These are phyloP conservation scores for Lasioglossum zephyrum DNA, from an alignment of 2,888 invertebrate species.

Conservation along the genomic window DNA sequence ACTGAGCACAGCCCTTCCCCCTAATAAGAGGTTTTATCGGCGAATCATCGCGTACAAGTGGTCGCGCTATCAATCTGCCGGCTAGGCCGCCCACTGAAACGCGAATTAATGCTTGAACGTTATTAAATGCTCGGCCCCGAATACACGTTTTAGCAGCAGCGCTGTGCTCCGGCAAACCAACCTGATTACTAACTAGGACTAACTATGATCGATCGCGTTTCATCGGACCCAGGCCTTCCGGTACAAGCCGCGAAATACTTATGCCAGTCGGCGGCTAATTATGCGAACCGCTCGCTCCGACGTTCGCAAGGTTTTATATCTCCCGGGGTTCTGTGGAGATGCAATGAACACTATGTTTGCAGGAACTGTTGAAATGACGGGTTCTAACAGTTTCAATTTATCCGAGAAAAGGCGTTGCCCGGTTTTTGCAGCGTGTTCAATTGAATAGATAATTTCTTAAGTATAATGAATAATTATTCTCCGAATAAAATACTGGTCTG, in stretches of 20 bases:
- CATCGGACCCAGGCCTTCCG: background rate
- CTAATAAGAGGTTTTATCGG: conserved; percentile 60
- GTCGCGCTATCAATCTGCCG: conserved; percentile 31
- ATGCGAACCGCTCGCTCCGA: background rate
- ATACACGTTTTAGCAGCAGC: conserved; percentile 9
- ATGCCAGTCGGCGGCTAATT: background rate
- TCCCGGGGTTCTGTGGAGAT: background rate
- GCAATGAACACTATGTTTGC: too few relatives aligned
- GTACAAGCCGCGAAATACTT: background rate
- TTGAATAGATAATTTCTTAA: too few relatives aligned
- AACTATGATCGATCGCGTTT: background rate
- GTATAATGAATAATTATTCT: background rate
- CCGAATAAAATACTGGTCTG: background rate
- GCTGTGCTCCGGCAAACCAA: background rate
- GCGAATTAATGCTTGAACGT: conserved; percentile 47
- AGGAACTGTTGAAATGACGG: too few relatives aligned
- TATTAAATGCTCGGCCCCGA: conserved; percentile 8
- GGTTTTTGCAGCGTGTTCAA: background rate
- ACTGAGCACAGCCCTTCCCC: background rate
- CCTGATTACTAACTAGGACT: conserved; percentile 14
- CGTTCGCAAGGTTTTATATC: background rate
- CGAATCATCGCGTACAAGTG: conserved; percentile 39
- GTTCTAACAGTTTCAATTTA: too few relatives aligned
- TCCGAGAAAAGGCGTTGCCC: too few relatives aligned
- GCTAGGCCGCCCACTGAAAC: conserved; percentile 17